Evolutionary conservation across 2,888 invertebrate species (phyloP), one percentile per base, ranked within the genome.

Genomic region (Ceriagrion tenellum): DNA sequence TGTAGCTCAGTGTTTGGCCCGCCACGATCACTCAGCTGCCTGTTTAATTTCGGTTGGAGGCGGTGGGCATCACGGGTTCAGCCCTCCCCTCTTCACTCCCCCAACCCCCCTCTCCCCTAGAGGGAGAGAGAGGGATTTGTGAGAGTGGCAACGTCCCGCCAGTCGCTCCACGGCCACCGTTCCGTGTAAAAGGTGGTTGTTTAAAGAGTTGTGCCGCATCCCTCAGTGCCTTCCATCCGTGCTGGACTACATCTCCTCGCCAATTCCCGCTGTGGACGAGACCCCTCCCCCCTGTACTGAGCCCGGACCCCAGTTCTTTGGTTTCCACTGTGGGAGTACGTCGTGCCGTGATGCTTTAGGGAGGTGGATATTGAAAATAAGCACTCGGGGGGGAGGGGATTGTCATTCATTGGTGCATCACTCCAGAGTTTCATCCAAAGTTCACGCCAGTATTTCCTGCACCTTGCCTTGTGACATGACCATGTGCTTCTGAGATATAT

Each of bases 31-130:
- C 91, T 91, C 91, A 93, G 69, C 93, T 93, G 93, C 93, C 93
- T 93, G 69, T 93, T 93, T 91, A 40, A 91, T 91, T 91, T 63
- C 91, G 63, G 93, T 93, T 47, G 93, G 93, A 69, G 93, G 93
- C 59, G 91, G 91, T 56, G 59, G 40, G 91, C 91, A 26, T 20
- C 18, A 63, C 40, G 30, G n/a, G 4, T 30, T 12, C 13, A 23
- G 55, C 63, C 88, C 35, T 1, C 69, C 69, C 69, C 69, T 20
- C 63, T 23, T 16, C 30, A 8, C 26, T 6, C 35, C 18, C 13
- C 18, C 1, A 16, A 12, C 30, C 35, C 81, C 35, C 81, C 35
- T 1, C n/a, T 4, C 35, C 13, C 35, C 35, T 0, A 35, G 55
- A 16, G 10, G 6, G 55, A 35, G 88, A 47, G 63, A 40, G 74